Base-by-base conservation (phyloP, 2,113 vertebrate genomes). In the Gnathonemus echidnorhynchus region DNA sequence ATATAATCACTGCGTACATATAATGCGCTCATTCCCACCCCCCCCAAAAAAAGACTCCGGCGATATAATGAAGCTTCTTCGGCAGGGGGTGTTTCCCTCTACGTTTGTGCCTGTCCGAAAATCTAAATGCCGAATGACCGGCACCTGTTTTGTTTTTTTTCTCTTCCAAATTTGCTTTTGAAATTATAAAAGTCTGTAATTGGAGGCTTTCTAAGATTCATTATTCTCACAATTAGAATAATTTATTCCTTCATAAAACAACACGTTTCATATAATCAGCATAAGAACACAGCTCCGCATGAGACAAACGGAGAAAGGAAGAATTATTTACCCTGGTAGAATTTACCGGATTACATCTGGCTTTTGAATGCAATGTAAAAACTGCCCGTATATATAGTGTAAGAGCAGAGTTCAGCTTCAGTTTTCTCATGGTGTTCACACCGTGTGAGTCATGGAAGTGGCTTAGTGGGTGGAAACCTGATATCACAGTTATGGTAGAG, bases 391-490 rank as follows among this genome's bases (percentile, higher is more conserved):
- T 87, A 19, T 53, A 27, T 87, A 53, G 49, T 53, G 86, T 87
- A 53, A 50, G 86, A 53, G 3, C 86, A 87, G 86, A 87, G 86
- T 87, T 87, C 49, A 53, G 50, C 50, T 87, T 87, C 50, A 31
- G n/a, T 39, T 53, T 87, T 87, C 86, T 87, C 86, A 87, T 87
- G 27, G 86, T 87, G 86, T 87, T 87, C 86, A 53, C 86, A 53
- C 86, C 49, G 50, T 19, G 86, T 87, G 86, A 87, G 86, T 87
- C 86, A 87, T 35, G 13, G 86, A 87, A 53, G 49, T 27, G 50
- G 86, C 86, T 87, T 39, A 87, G 86, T 87, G 86, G 86, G 86
- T 17, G 86, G 86, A 56, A 87, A 87, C 86, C 86, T 53, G 86
- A 39, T 87, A 87, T 87, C 86, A 53, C 86, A 87, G 86, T 53